A percentile compares a stretch with the other conserved stretches of the same genome.
These are phyloP conservation scores for Ariolimax columbianus DNA, from an alignment of 2,888 invertebrate genomes.

Conservation along the genomic window DNA sequence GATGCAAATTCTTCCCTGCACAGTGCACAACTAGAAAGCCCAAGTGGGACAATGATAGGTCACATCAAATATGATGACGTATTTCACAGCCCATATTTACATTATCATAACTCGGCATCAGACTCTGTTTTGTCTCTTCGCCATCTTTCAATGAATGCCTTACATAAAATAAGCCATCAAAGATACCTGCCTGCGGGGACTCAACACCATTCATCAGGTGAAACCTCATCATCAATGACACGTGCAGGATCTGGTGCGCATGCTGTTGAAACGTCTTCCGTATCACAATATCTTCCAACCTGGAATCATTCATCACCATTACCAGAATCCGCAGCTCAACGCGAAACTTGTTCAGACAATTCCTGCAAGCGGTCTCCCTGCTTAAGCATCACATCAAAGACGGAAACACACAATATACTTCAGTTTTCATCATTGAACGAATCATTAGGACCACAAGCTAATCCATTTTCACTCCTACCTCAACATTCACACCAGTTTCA, in stretches of 20 bases:
- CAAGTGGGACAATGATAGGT: background rate
- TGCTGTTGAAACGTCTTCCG: background rate
- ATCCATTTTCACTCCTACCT: background rate
- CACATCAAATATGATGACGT: constrained; percentile 21
- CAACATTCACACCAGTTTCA: background rate
- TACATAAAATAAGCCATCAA: background rate
- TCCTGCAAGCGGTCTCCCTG: background rate
- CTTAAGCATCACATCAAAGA: background rate
- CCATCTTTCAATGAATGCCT: background rate
- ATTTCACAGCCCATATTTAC: constrained; percentile 7
- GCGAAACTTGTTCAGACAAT: background rate
- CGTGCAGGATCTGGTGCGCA: background rate
- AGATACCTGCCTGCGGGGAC: background rate
- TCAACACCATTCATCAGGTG: background rate
- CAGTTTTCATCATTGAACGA: background rate
- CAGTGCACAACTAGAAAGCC: background rate
- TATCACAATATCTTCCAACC: background rate
- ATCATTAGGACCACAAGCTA: too few species aligned
- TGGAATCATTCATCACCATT: constrained; percentile 24
- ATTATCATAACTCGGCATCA: background rate
- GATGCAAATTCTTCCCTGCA: background rate
- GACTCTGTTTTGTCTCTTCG: background rate
- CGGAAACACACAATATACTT: background rate
- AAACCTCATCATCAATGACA: background rate
- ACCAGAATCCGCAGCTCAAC: background rate